phyloP scores from a whole-genome alignment of 2,888 invertebrate genomes.

The Mactromeris polynyma region DNA sequence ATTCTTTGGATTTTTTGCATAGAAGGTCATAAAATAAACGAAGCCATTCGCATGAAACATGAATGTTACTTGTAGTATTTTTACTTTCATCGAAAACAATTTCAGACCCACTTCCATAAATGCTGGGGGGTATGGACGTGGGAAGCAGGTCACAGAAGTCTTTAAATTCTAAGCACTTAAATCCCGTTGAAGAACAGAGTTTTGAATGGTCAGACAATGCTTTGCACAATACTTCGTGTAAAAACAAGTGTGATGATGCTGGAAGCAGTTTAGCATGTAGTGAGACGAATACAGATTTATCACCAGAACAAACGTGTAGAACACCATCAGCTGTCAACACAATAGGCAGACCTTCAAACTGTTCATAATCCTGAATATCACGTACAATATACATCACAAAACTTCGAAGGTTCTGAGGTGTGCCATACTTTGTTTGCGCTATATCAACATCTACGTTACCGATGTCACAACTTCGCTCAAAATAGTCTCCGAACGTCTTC shows the following conservation, averaged over 20 bases:
- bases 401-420: conserved; percentile 3
- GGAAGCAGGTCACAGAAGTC: conserved; percentile 24
- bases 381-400: conserved; percentile 45
- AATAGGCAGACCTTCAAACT: conserved; percentile 59
- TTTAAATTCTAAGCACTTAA: conserved; percentile 14
- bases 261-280: conserved; percentile 44
- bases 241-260: conserved; percentile 40
- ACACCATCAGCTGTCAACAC: conserved; percentile 55
- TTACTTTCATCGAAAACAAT: background rate
- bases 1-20: background rate
- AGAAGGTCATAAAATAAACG: conserved; percentile 13
- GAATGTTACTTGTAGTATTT: background rate
- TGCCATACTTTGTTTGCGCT: conserved; percentile 36
- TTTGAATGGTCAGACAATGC: background rate
- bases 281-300: conserved; percentile 31
- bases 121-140: background rate
- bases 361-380: conserved; percentile 23
- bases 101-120: background rate
- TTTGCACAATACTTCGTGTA: conserved; percentile 31
- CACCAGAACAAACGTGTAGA: conserved; percentile 27
- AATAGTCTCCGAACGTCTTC: background rate
- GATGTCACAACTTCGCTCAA: conserved; percentile 32
- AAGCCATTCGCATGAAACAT: conserved; percentile 11
- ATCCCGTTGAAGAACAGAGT: background rate
- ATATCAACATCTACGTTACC: conserved; percentile 34